These are phyloP conservation scores for Euura saliciscinereae DNA, from an alignment of 1,140 invertebrate species.

Conservation along the genomic window DNA sequence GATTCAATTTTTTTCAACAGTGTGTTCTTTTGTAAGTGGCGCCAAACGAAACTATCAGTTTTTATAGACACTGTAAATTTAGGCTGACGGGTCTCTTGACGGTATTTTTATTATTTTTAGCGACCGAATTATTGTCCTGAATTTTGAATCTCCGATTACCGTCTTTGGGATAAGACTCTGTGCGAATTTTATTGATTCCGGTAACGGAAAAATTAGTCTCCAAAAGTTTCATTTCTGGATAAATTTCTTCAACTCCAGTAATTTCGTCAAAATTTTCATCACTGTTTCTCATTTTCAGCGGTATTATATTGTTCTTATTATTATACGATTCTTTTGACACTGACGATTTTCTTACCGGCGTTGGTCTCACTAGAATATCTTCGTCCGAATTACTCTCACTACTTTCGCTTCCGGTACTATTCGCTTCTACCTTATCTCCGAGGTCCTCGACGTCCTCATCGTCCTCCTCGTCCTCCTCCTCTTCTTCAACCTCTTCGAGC, in stretches of 20 bases:
- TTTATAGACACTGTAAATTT: neutral
- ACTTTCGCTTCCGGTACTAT: constrained; percentile 11
- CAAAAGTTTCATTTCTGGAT: constrained; percentile 31
- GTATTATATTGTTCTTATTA: too few species aligned
- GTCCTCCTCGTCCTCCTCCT: constrained; percentile 54
- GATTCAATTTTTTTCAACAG: too few species aligned
- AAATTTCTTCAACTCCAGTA: constrained; percentile 11
- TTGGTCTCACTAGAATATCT: constrained; percentile 39
- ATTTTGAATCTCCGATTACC: constrained; percentile 6
- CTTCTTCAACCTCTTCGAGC: constrained; percentile 58
- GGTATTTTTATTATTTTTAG: neutral
- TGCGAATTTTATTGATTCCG: constrained; percentile 50
- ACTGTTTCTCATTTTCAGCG: neutral
- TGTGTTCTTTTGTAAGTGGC: too few species aligned
- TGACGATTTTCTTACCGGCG: constrained; percentile 47
- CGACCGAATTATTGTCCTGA: neutral
- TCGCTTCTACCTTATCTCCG: constrained; percentile 10
- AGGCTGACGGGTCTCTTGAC: neutral
- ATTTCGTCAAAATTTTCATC: constrained; percentile 15
- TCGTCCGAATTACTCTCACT: constrained; percentile 32
- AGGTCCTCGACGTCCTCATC: constrained; percentile 37
- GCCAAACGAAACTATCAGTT: too few species aligned
- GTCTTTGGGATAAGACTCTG: constrained; percentile 28
- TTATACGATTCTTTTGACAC: constrained; percentile 22
- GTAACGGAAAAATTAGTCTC: constrained; percentile 52